Conservation (phyloP, 64 coral and sea anemone genomes). For the Trachythela sp. region DNA sequence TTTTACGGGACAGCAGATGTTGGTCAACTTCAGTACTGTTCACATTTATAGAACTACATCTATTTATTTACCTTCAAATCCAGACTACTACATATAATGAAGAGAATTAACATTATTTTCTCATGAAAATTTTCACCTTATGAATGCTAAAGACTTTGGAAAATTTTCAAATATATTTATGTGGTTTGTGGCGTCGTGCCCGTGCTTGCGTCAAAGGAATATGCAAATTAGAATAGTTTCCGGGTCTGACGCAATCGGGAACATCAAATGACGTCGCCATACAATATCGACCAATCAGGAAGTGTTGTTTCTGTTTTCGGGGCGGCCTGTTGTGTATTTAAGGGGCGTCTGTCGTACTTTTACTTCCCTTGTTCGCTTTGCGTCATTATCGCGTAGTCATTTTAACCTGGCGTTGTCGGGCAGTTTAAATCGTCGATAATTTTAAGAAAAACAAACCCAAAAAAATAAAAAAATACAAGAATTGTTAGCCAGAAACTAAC, state of each 20-base stretch:
- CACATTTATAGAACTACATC: too few relatives aligned
- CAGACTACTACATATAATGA: too few relatives aligned
- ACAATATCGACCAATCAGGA: background rate
- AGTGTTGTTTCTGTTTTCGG: background rate
- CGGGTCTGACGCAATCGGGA: background rate
- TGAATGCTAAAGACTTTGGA: too few relatives aligned
- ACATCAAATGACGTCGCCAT: background rate
- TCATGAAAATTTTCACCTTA: too few relatives aligned
- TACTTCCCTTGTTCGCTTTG: conserved; percentile 12
- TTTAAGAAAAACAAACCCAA: conserved; percentile 14
- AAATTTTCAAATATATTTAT: too few relatives aligned
- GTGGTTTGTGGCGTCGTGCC: too few relatives aligned
- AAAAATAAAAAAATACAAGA: conserved; percentile 7
- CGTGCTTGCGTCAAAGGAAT: too few relatives aligned
- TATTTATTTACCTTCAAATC: too few relatives aligned
- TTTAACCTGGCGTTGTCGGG: background rate
- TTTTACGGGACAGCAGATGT: too few relatives aligned
- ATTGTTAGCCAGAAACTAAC: conserved; percentile 11
- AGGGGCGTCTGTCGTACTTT: background rate
- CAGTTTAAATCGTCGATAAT: background rate
- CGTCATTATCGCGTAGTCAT: conserved; percentile 22
- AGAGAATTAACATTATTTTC: too few relatives aligned
- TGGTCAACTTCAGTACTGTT: too few relatives aligned
- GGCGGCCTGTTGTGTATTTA: background rate
- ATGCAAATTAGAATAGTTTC: background rate